Evolutionary conservation across 2,113 vertebrate genomes (phyloP), one percentile per base, ranked within the genome.

Genomic region (Burhinus oedicnemus): DNA sequence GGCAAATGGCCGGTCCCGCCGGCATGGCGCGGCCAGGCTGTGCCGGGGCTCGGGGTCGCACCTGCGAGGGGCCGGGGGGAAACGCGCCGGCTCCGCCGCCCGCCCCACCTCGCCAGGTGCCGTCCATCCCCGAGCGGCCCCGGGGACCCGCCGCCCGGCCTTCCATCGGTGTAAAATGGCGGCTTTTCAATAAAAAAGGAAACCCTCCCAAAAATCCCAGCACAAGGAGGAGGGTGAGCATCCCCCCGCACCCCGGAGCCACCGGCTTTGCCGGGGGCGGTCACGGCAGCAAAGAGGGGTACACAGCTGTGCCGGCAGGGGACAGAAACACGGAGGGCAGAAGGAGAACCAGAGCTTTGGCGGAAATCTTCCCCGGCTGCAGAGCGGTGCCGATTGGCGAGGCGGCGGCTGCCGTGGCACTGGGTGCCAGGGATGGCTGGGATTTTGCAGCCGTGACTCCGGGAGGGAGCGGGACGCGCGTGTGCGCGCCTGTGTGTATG

Each of bases 251-350:
- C 25, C 34, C 30, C 1, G 2, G 20, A 38, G 7, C 23, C 8
- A 10, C n/a, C 9, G 3, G 44, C 79, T 74, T 19, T 16, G 34
- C 55, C 1, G 0, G 29, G 12, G 23, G 21, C 13, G 19, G 4
- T 1, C 4, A 0, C 1, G 9, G 55, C 17, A 27, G 42, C 58
- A 17, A 16, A 72, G 6, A 8, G 26, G 42, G 52, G 40, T 4
- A 6, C 55, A 1, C 14, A 6, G 57, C 30, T 5, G 1, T 1
- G 2, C 27, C 2, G 0, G 9, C 6, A 26, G 65, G 40, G 20
- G 23, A 13, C 29, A 9, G 51, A 18, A 44, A n/a, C 8, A 1
- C 0, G 5, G 32, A 8, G 52, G n/a, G 47, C 57, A 34, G 34
- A 22, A 36, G 40, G 74, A 44, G 47, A 26, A 58, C 7, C 1